Conservation (phyloP, 2,888 invertebrate species). For the Synanthedon andrenaeformis region DNA sequence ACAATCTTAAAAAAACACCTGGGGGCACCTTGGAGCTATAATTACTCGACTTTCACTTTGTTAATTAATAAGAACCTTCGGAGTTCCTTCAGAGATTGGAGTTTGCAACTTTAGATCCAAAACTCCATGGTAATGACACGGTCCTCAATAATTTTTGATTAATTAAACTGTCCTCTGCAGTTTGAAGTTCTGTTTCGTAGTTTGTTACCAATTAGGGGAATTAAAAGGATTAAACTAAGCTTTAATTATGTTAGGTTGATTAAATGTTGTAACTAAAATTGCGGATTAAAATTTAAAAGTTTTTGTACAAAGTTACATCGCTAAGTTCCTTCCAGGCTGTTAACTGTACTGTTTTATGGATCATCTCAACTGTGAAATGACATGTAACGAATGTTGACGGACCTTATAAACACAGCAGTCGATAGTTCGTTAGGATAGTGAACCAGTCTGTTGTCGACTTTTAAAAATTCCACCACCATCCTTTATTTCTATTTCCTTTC, state of each 20-base stretch:
- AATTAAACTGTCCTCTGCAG: conserved; percentile 27
- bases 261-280: not conserved
- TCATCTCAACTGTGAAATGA: too few species aligned
- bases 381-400: too few species aligned
- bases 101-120: not conserved
- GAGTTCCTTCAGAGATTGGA: conserved; percentile 5
- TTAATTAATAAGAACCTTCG: conserved; percentile 49
- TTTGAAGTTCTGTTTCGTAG: conserved; percentile 6
- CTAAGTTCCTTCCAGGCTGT: too few species aligned
- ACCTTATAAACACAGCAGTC: too few species aligned
- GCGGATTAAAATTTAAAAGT: not conserved
- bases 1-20: not conserved
- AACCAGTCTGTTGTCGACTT: too few species aligned
- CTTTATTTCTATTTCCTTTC: too few species aligned
- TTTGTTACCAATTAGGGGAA: not conserved
- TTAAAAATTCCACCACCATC: too few species aligned
- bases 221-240: not conserved
- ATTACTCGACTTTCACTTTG: conserved; percentile 30
- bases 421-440: too few species aligned
- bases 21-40: conserved; percentile 15
- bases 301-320: too few species aligned
- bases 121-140: conserved; percentile 23
- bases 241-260: not conserved
- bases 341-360: too few species aligned
- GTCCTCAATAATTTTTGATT: conserved; percentile 34